Evolutionary conservation across 2,797 vertebrate species (phyloP).

Genomic region (Eulemur rubriventer): DNA sequence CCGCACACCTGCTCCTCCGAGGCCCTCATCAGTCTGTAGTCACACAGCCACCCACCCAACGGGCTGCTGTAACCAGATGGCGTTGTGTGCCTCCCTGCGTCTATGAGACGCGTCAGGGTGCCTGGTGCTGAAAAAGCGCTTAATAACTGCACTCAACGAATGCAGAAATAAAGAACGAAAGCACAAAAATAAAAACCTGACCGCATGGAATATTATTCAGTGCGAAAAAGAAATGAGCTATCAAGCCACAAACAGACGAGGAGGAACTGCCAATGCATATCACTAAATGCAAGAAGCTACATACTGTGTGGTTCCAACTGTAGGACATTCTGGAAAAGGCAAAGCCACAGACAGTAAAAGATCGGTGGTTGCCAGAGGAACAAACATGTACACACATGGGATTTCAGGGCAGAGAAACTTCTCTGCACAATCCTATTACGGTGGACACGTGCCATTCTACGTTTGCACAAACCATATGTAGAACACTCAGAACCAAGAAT

Average conservation of each 20-base stretch:
- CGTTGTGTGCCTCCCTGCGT: neutral
- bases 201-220: neutral
- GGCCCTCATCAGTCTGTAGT: neutral
- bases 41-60: neutral
- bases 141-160: neutral
- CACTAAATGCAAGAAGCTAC: neutral
- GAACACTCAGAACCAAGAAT: neutral
- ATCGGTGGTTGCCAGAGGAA: neutral
- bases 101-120: no score
- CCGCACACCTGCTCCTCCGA: rapidly evolving
- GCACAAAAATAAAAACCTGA: neutral
- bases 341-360: neutral
- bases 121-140: neutral
- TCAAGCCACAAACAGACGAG: neutral
- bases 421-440: no score
- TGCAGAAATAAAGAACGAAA: neutral
- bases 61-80: neutral
- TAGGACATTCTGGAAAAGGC: neutral
- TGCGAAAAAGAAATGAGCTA: neutral
- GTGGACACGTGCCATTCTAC: rapidly evolving
- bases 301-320: neutral
- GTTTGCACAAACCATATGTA: neutral
- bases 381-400: rapidly evolving
- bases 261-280: neutral
- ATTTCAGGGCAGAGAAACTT: no score